Evolutionary conservation across 2,888 invertebrate species (phyloP).

Genomic region (Drosophila neotestacea): DNA sequence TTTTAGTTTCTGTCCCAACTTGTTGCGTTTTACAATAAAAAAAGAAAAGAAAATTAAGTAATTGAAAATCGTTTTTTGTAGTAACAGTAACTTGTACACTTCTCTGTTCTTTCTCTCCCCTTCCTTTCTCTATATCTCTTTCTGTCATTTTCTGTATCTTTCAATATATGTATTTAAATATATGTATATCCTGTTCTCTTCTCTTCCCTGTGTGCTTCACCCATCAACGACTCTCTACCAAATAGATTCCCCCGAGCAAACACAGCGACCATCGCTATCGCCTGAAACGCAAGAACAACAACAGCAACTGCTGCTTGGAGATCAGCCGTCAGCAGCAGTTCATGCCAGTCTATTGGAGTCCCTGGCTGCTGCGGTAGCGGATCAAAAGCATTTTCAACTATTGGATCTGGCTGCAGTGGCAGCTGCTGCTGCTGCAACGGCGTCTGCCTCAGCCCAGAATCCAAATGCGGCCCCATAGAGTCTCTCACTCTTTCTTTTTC

Average conservation of each 20-base stretch:
- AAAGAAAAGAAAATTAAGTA: neutral
- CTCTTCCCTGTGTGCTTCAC: slow-evolving; percentile 53
- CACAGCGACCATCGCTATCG: slow-evolving; percentile 56
- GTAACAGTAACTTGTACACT: slow-evolving; percentile 61
- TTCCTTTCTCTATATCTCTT: slow-evolving; percentile 29
- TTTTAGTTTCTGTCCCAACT: slow-evolving; percentile 11
- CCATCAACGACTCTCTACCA: slow-evolving; percentile 41
- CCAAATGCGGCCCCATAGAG: slow-evolving; percentile 59
- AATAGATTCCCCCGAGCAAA: slow-evolving; percentile 66
- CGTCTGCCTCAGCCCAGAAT: slow-evolving; percentile 62
- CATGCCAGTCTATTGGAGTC: slow-evolving; percentile 76
- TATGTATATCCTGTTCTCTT: slow-evolving; percentile 55
- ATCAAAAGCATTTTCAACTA: slow-evolving; percentile 80
- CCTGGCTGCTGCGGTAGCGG: slow-evolving; percentile 76
- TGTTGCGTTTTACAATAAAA: neutral
- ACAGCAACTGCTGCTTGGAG: slow-evolving; percentile 54
- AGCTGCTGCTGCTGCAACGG: slow-evolving; percentile 69
- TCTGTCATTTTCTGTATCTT: slow-evolving; percentile 38
- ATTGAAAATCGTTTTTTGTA: slow-evolving; percentile 26
- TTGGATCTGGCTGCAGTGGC: slow-evolving; percentile 74
- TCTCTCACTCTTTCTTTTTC: slow-evolving; percentile 1
- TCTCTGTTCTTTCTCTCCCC: slow-evolving; percentile 36
- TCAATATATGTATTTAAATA: slow-evolving; percentile 43
- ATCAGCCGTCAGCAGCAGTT: slow-evolving; percentile 64
- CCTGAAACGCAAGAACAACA: slow-evolving; percentile 62